Evolutionary conservation across 2,797 vertebrate species (phyloP).

Genomic region (Ciconia nigra): DNA sequence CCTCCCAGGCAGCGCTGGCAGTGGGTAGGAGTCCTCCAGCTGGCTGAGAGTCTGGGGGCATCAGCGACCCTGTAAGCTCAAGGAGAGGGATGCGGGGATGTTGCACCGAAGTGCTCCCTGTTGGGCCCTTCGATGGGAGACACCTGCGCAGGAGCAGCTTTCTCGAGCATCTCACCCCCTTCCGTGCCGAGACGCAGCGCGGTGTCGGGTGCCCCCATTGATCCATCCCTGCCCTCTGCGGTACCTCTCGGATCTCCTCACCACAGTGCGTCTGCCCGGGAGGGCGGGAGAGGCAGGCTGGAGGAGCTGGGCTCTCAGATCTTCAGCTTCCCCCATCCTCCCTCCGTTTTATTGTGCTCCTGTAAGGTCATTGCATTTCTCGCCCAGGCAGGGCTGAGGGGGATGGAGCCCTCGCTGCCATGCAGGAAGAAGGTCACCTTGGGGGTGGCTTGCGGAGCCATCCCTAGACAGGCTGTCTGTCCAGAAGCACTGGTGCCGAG

Average conservation of each 20-base stretch:
- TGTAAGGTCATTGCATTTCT: neutral
- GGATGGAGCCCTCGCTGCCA: neutral
- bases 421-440: neutral
- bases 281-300: neutral
- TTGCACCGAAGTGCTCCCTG: neutral
- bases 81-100: neutral
- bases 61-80: neutral
- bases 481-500: neutral
- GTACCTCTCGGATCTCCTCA: neutral
- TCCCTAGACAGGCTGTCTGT: neutral
- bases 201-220: neutral
- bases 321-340: neutral
- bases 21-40: neutral
- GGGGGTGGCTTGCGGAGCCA: neutral
- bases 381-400: neutral
- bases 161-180: neutral
- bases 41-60: neutral
- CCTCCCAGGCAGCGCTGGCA: neutral
- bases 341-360: fast-evolving
- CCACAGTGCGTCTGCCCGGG: fast-evolving
- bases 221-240: neutral
- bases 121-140: neutral
- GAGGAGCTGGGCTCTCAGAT: neutral
- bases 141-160: neutral
- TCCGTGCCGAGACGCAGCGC: neutral